Evolutionary conservation across 1,140 invertebrate genomes (phyloP).

Genomic region (Mamestra configurata): DNA sequence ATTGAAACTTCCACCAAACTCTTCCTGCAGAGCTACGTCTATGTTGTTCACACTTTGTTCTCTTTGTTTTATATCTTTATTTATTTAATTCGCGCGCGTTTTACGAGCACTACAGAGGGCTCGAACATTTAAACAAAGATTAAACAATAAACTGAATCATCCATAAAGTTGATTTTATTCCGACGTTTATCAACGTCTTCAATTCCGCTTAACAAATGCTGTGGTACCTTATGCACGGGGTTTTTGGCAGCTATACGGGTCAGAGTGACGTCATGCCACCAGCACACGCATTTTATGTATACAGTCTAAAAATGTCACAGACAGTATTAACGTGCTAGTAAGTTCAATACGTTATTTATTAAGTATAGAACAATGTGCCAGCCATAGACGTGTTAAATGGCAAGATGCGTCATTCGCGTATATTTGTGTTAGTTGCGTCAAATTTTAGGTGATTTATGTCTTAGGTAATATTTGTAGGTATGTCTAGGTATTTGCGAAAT

Average conservation of each 20-base stretch:
- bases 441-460: constrained; percentile 34
- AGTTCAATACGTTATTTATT: constrained; percentile 51
- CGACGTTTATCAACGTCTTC: constrained; percentile 35
- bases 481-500: background rate
- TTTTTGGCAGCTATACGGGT: constrained; percentile 50
- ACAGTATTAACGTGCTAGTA: constrained; percentile 46
- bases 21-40: background rate
- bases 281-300: constrained; percentile 47
- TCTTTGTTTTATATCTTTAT: constrained; percentile 35
- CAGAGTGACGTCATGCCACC: constrained; percentile 41
- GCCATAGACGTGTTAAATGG: constrained; percentile 45
- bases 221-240: constrained; percentile 43
- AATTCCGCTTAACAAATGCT: constrained; percentile 31
- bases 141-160: constrained; percentile 39
- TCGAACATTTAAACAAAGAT: constrained; percentile 35
- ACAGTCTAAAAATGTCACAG: constrained; percentile 52
- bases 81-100: constrained; percentile 28
- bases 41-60: background rate
- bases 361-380: constrained; percentile 50
- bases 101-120: constrained; percentile 33
- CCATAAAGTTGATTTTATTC: constrained; percentile 42
- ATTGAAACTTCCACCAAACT: background rate
- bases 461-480: background rate
- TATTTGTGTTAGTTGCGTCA: constrained; percentile 10
- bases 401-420: constrained; percentile 41